Base-by-base conservation (phyloP, 2,888 invertebrate species). In the Emmelina monodactyla region DNA sequence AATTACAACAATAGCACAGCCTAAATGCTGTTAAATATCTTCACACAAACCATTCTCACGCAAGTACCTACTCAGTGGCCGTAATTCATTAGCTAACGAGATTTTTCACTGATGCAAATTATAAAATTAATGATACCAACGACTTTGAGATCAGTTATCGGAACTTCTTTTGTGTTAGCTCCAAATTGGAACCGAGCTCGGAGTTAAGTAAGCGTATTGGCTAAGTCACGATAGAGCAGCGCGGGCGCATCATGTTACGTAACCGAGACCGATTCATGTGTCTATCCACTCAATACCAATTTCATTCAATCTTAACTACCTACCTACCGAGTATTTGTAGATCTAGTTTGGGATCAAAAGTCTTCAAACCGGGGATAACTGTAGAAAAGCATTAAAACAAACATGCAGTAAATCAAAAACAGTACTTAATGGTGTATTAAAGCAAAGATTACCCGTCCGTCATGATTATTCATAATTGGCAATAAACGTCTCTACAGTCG, bases 211-310 rank as follows among this genome's bases (percentile, higher is more conserved):
- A 71, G 58, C 47, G 51, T 58, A 58, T 71, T 65, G 61, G 61
- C 58, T 58, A 62, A 68, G 68, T 73, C 73, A 75, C 72, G 75
- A 60, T 66, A 55, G 54, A 48, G 50, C 62, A 67, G 69, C 62
- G 64, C 53, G 48, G 25, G 25, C 4, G 25, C 25, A n/a, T 4
- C 25, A 53, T 59, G 56, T 68, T 59, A 61, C 59, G 58, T 56
- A 70, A 69, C 47, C 47, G 34, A 44, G 50, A 51, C 54, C 51
- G 55, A 57, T 57, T 50, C 51, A 50, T 40, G 37, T 40, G 37
- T 31, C 33, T 39, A 29, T 29, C 22, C 32, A 19, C n/a, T 15
- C 25, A 25, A 25, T 7, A 25, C 3, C n/a, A 11, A n/a, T 25
- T 10, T 7, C 25, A 7, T 47, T 61, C 25, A 25, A 7, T 3